These are phyloP conservation scores for Pomatostomus ruficeps DNA, from an alignment of 2,113 vertebrate species.

Conservation along the genomic window DNA sequence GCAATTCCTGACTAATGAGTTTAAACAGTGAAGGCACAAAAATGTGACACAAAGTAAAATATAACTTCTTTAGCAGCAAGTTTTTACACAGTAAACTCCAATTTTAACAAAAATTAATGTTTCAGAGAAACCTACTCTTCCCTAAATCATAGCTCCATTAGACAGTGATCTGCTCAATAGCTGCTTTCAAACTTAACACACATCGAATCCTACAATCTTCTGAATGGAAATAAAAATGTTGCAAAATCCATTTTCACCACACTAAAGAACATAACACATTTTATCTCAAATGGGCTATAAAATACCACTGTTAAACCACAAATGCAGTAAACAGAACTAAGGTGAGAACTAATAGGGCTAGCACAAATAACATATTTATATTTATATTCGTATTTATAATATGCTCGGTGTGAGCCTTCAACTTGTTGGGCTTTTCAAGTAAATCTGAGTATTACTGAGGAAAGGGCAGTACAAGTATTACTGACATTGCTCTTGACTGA, in stretches of 20 bases:
- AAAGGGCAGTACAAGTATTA: not conserved
- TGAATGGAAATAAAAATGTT: not conserved
- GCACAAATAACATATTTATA: accelerated
- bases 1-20: not conserved
- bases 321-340: not conserved
- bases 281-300: not conserved
- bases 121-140: not conserved
- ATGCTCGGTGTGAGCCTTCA: not conserved
- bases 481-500: not conserved
- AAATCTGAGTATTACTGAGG: not conserved
- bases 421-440: not conserved
- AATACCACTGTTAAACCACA: not conserved
- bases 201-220: not conserved
- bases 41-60: not conserved
- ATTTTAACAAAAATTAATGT: not conserved
- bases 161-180: not conserved
- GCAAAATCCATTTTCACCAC: not conserved
- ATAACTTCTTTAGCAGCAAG: not conserved
- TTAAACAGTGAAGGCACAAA: not conserved
- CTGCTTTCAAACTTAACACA: not conserved
- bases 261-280: not conserved
- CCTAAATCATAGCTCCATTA: not conserved
- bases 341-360: not conserved
- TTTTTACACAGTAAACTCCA: not conserved
- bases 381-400: not conserved